Evolutionary conservation across 2,797 vertebrate species (phyloP).

Genomic region (Xiphophorus birchmanni): DNA sequence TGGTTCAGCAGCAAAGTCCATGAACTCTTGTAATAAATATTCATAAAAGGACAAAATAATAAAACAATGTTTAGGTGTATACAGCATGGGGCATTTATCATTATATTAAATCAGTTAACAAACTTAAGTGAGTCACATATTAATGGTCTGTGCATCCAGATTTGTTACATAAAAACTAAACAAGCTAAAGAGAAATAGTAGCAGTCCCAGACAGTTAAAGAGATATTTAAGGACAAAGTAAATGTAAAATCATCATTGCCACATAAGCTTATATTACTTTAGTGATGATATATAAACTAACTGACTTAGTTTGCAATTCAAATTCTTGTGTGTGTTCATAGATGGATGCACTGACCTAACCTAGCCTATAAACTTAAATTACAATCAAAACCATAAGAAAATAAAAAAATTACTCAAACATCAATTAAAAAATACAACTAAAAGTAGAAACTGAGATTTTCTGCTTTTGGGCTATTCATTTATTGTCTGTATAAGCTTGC

Average conservation of each 20-base stretch:
- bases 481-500: conserved; percentile 63
- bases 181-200: background rate
- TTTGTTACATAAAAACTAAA: background rate
- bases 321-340: conserved; percentile 32
- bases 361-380: background rate
- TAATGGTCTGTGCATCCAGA: background rate
- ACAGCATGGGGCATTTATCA: background rate
- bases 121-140: background rate
- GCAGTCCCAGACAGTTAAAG: background rate
- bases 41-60: background rate
- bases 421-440: conserved; percentile 25
- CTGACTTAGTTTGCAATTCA: conserved; percentile 60
- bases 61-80: background rate
- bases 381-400: conserved; percentile 5
- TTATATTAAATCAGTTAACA: background rate
- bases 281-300: conserved; percentile 43
- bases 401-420: conserved; percentile 3
- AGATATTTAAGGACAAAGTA: background rate
- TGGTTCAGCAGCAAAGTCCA: background rate
- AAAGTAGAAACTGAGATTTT: conserved; percentile 23
- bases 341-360: conserved; percentile 2
- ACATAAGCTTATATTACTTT: conserved; percentile 1
- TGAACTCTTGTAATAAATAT: no score
- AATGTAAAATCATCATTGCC: background rate
- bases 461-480: conserved; percentile 54